Evolutionary conservation across 2,113 vertebrate species (phyloP).

Genomic region (Pterocles orientalis): DNA sequence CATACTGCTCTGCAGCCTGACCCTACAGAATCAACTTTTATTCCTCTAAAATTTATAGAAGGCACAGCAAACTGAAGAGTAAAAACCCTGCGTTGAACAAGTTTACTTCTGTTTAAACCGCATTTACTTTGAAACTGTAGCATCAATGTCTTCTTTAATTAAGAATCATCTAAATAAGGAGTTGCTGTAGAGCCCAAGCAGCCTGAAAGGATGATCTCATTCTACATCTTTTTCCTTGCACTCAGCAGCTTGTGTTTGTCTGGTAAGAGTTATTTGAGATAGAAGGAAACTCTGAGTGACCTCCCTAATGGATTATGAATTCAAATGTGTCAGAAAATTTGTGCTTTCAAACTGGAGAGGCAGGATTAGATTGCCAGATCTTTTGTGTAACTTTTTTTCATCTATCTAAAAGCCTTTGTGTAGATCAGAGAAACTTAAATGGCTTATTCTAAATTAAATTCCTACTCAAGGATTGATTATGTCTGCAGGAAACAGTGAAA

Average conservation of each 20-base stretch:
- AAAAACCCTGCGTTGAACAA: background rate
- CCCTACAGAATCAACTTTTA: background rate
- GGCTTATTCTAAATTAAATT: background rate
- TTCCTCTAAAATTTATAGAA: background rate
- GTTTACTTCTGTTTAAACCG: background rate
- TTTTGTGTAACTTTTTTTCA: background rate
- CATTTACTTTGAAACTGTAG: background rate
- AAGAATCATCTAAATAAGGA: background rate
- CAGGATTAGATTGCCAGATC: background rate
- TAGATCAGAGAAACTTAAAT: background rate
- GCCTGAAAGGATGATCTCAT: background rate
- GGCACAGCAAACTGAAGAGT: background rate
- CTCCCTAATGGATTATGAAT: background rate
- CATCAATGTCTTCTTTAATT: background rate
- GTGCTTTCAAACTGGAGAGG: background rate
- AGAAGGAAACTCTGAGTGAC: background rate
- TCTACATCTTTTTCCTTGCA: background rate
- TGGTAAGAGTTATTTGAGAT: background rate
- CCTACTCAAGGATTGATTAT: background rate
- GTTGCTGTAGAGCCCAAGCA: background rate
- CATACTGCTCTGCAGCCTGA: background rate
- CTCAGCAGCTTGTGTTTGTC: background rate
- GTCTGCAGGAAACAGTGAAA: background rate
- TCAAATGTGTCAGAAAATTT: background rate
- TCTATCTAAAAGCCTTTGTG: background rate